A percentile compares a stretch with the other conserved stretches of the same genome.
phyloP scores from a whole-genome alignment of 2,113 vertebrate species.

The Tenrec ecaudatus region DNA sequence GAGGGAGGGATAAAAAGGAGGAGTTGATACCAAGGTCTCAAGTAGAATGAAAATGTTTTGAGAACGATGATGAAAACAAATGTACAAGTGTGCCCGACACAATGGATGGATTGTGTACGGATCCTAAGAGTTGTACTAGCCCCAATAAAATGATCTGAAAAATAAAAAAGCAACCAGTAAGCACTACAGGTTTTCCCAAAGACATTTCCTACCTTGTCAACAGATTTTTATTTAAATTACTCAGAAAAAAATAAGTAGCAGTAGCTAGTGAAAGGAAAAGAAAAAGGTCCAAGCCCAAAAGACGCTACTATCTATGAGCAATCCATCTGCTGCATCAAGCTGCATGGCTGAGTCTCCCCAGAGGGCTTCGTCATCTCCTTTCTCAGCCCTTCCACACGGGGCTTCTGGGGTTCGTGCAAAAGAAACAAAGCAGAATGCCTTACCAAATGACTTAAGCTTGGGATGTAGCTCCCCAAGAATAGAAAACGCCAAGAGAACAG shows the following conservation, averaged over 20 bases:
- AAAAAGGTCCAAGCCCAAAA: neutral
- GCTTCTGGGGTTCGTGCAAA: neutral
- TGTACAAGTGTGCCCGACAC: too few species aligned
- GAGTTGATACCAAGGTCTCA: too few species aligned
- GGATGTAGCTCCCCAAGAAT: conserved; percentile 92
- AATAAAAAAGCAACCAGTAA: neutral
- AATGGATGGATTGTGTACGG: too few species aligned
- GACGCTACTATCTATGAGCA: conserved; percentile 15
- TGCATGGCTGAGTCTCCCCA: neutral
- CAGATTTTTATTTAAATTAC: conserved; percentile 36
- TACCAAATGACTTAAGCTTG: conserved; percentile 95
- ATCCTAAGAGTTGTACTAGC: too few species aligned
- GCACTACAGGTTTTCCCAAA: neutral
- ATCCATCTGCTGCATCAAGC: conserved; percentile 9
- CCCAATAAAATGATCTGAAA: too few species aligned
- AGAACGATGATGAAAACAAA: too few species aligned
- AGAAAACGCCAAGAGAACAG: conserved; percentile 93
- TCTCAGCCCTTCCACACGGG: neutral
- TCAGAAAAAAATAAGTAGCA: neutral
- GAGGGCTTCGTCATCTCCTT: neutral
- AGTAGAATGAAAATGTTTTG: too few species aligned
- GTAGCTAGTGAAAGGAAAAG: neutral
- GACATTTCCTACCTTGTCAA: neutral
- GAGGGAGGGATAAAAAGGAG: too few species aligned
- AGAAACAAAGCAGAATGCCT: conserved; percentile 68